A percentile compares a stretch with the other conserved stretches of the same genome.
phyloP scores from a whole-genome alignment of 2,797 vertebrate genomes.

The Lateolabrax maculatus region DNA sequence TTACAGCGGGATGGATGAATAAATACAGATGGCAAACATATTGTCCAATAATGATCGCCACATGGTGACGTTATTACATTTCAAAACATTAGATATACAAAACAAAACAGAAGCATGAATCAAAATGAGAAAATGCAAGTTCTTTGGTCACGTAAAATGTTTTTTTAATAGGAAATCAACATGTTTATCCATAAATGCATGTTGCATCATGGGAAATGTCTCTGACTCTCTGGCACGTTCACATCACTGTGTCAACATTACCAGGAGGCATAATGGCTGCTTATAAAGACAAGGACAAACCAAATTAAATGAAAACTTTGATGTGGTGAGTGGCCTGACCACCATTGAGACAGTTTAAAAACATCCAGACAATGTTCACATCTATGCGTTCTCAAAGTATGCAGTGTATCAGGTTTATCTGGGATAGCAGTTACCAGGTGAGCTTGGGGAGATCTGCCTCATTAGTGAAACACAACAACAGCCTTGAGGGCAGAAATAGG shows the following conservation, averaged over 20 bases:
- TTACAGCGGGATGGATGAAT: conserved; percentile 2
- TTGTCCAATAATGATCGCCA: neutral
- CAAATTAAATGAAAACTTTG: neutral
- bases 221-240: neutral
- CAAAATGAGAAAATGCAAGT: neutral
- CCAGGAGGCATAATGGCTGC: neutral
- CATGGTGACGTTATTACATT: neutral
- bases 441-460: conserved; percentile 66
- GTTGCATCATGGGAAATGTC: neutral
- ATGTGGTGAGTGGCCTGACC: neutral
- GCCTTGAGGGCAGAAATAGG: conserved; percentile 66
- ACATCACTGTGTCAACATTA: conserved; percentile 4
- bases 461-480: conserved; percentile 78
- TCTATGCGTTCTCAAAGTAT: conserved; percentile 6
- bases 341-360: neutral
- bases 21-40: conserved; percentile 24
- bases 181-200: neutral
- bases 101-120: conserved; percentile 1
- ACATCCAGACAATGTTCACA: neutral
- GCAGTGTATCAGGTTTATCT: conserved; percentile 23
- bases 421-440: conserved; percentile 65
- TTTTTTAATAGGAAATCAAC: neutral
- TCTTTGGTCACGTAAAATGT: neutral
- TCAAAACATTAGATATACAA: conserved; percentile 9
- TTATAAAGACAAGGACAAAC: conserved; percentile 2